These are phyloP conservation scores for Coreoperca whiteheadi DNA, from an alignment of 2,113 vertebrate genomes.

Conservation along the genomic window DNA sequence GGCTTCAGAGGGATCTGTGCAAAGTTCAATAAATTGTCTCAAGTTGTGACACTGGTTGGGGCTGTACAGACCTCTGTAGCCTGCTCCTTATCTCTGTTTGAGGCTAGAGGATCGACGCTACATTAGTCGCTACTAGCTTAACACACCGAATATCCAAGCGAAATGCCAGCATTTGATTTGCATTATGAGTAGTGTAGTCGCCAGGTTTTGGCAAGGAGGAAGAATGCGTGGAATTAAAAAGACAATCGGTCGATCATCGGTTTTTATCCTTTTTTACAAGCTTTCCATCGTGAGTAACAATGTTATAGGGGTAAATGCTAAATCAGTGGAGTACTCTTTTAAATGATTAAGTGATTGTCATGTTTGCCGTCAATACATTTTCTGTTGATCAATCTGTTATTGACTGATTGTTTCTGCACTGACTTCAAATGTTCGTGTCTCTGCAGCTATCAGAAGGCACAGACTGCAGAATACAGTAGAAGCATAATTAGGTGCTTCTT, in stretches of 20 bases:
- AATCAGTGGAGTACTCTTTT: not conserved
- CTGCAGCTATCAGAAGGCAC: not conserved
- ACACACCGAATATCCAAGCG: not conserved
- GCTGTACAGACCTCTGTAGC: not conserved
- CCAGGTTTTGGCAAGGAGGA: not conserved
- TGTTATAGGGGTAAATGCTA: not conserved
- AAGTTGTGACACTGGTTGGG: not conserved
- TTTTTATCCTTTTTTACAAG: too few species aligned
- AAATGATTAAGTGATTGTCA: not conserved
- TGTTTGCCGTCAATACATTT: not conserved
- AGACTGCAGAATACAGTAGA: not conserved
- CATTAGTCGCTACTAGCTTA: not conserved
- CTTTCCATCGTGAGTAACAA: too few species aligned
- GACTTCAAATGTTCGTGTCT: not conserved
- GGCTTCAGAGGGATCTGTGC: not conserved
- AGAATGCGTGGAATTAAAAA: not conserved
- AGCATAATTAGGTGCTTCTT: conserved; percentile 8
- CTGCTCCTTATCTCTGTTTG: not conserved
- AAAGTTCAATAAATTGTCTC: not conserved
- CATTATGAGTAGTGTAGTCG: not conserved
- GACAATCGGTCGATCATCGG: too few species aligned
- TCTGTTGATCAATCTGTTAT: not conserved
- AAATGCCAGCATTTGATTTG: not conserved
- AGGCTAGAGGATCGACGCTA: not conserved
- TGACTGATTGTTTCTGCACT: not conserved